A percentile compares a stretch with the other conserved stretches of the same genome.
Conservation (phyloP, 2,113 vertebrate species). For the Antechinus flavipes region DNA sequence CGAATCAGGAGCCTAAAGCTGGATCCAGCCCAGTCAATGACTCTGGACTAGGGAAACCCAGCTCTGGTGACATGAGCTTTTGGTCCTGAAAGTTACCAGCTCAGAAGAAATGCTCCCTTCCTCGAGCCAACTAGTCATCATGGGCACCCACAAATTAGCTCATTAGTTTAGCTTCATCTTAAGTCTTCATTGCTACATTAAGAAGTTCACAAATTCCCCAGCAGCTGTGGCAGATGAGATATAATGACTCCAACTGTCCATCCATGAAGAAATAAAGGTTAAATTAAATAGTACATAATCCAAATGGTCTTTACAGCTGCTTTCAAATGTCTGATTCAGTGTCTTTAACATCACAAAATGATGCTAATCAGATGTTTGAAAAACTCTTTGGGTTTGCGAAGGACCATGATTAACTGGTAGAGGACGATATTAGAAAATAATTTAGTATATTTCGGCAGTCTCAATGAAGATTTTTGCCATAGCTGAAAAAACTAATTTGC, state of each 20-base stretch:
- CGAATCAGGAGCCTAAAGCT: not conserved
- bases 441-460: not conserved
- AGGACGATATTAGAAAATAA: conserved; percentile 14
- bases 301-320: conserved; percentile 27
- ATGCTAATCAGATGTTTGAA: conserved; percentile 6
- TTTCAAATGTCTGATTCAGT: not conserved
- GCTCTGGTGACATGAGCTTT: not conserved
- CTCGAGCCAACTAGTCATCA: not conserved
- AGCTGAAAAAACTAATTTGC: not conserved
- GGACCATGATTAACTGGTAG: not conserved
- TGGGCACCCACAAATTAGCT: conserved; percentile 1
- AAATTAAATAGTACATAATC: conserved; percentile 1
- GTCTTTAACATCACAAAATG: conserved; percentile 26
- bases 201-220: conserved; percentile 21
- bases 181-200: not conserved
- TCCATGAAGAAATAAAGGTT: not conserved
- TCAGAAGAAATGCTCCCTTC: not conserved
- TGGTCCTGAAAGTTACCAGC: conserved; percentile 4
- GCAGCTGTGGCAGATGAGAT: conserved; percentile 38
- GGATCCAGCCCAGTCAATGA: conserved; percentile 11
- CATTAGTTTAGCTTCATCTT: conserved; percentile 27
- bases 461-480: not conserved
- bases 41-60: conserved; percentile 1
- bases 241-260: conserved; percentile 1
- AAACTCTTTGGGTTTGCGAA: not conserved